A percentile compares a stretch with the other conserved stretches of the same genome.
Conservation (phyloP, 2,888 invertebrate species). For the Yponomeuta plumbellus region DNA sequence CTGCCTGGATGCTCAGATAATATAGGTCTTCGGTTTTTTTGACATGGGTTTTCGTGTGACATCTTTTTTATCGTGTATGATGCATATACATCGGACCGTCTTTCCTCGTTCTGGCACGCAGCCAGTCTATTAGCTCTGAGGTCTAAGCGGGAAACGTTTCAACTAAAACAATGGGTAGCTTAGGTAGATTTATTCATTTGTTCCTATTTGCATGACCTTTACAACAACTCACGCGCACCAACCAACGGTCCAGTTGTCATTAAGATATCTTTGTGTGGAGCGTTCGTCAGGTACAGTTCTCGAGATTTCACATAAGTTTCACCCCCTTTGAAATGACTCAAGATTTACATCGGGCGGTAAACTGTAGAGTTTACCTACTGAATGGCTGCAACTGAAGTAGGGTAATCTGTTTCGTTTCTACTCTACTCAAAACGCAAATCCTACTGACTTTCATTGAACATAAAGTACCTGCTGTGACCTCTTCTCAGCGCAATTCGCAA, state of each 20-base stretch:
- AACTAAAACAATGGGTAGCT: conserved; percentile 1
- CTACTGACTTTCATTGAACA: too few species aligned
- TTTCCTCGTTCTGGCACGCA: too few species aligned
- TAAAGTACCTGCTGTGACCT: too few species aligned
- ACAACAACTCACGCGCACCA: background rate
- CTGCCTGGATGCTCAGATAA: too few species aligned
- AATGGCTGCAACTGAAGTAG: conserved; percentile 27
- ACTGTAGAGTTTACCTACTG: conserved; percentile 64
- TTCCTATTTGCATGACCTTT: background rate
- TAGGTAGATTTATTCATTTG: background rate
- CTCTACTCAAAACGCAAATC: background rate
- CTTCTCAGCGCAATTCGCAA: too few species aligned
- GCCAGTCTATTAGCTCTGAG: too few species aligned
- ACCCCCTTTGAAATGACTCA: conserved; percentile 56
- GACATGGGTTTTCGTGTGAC: too few species aligned
- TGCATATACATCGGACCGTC: too few species aligned
- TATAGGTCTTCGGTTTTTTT: too few species aligned
- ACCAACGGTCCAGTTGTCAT: conserved; percentile 5
- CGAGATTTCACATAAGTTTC: conserved; percentile 42
- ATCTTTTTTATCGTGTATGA: too few species aligned
- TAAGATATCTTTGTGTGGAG: conserved; percentile 27
- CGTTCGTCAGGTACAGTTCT: conserved; percentile 6
- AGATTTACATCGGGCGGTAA: conserved; percentile 57
- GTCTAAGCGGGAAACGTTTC: background rate
- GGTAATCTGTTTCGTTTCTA: background rate